Evolutionary conservation across 23 tunicate species (phyloP).

Genomic region (Pegea sp.): DNA sequence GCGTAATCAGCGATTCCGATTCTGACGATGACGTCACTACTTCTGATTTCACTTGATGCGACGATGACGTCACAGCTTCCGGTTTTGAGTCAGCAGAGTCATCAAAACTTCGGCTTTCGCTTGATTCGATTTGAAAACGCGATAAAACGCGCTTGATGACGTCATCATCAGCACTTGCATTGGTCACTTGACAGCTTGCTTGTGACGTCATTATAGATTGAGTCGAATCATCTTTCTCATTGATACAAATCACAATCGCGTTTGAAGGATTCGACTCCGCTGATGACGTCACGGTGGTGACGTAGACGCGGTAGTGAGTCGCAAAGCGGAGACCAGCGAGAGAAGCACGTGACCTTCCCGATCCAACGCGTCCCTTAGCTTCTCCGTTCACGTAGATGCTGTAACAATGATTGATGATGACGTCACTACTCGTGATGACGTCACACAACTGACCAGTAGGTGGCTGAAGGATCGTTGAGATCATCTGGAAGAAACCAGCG

Average conservation of each 20-base stretch:
- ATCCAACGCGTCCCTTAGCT: constrained; percentile 80
- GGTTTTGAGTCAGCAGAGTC: neutral
- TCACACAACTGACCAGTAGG: too few species aligned
- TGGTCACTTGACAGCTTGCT: too few species aligned
- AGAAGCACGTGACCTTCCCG: constrained; percentile 35
- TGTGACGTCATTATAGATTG: too few species aligned
- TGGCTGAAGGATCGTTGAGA: too few species aligned
- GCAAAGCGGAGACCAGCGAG: constrained; percentile 44
- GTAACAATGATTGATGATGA: neutral
- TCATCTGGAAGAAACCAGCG: too few species aligned
- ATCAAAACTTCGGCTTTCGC: neutral
- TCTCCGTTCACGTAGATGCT: constrained; percentile 91
- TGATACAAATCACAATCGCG: constrained; percentile 32
- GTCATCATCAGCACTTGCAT: constrained; percentile 44
- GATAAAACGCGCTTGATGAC: constrained; percentile 61
- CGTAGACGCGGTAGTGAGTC: constrained; percentile 43
- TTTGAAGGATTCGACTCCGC: constrained; percentile 79
- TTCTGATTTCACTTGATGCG: too few species aligned
- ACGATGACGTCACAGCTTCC: neutral
- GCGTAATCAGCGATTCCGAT: constrained; percentile 17
- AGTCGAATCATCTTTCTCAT: too few species aligned
- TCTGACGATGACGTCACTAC: neutral
- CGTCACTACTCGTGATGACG: too few species aligned
- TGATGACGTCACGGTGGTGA: constrained; percentile 42
- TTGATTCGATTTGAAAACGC: constrained; percentile 40